These are phyloP conservation scores for Amyelois transitella DNA, from an alignment of 1,140 invertebrate genomes.

Conservation along the genomic window DNA sequence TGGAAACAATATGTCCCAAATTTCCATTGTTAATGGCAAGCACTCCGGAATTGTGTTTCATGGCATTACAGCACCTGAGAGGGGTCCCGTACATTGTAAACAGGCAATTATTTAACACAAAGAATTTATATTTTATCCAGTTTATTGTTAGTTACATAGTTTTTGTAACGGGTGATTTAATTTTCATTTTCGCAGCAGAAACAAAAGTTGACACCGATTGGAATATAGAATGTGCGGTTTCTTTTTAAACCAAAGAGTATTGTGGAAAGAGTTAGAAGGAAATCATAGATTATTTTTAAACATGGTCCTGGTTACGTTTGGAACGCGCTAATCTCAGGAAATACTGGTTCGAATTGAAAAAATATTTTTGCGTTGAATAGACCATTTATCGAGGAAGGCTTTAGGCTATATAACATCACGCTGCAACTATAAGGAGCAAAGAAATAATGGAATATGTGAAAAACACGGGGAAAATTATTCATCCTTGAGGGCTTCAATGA, in stretches of 20 bases:
- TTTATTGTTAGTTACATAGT: constrained; percentile 10
- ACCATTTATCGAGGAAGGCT: too few relatives aligned
- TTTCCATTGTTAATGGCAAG: constrained; percentile 4
- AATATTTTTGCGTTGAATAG: too few relatives aligned
- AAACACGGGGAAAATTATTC: too few relatives aligned
- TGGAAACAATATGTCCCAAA: constrained; percentile 2
- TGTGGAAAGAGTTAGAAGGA: background rate
- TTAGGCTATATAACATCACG: too few relatives aligned
- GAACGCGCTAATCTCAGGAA: too few relatives aligned
- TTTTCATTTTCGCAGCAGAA: constrained; percentile 3
- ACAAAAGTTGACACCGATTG: constrained; percentile 2
- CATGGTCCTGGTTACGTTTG: background rate
- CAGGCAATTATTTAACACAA: constrained; percentile 3
- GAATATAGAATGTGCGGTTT: constrained; percentile 2
- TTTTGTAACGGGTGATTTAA: background rate
- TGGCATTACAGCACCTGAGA: constrained; percentile 22
- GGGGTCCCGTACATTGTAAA: constrained; percentile 23
- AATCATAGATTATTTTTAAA: background rate
- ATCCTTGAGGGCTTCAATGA: too few relatives aligned
- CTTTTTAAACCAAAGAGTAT: background rate
- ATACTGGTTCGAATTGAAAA: too few relatives aligned
- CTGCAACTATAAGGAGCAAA: too few relatives aligned
- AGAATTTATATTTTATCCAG: constrained; percentile 3
- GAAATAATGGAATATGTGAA: too few relatives aligned
- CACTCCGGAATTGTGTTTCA: constrained; percentile 19